A percentile compares a stretch with the other conserved stretches of the same genome.
These are phyloP conservation scores for Acrossocheilus wenchowensis DNA, from an alignment of 2,797 vertebrate genomes.

Conservation along the genomic window DNA sequence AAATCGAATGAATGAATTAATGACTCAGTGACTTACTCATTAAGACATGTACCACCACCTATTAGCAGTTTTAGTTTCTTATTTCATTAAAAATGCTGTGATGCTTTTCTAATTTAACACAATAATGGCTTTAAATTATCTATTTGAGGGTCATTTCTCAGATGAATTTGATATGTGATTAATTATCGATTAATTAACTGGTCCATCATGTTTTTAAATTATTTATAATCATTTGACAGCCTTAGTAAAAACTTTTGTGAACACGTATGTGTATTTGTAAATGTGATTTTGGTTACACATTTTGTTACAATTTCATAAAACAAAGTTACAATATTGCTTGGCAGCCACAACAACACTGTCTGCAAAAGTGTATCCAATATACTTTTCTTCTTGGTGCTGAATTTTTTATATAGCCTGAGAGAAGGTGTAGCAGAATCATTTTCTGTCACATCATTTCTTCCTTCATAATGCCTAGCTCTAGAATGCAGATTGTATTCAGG, in stretches of 20 bases:
- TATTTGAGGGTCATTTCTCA: background rate
- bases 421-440: background rate
- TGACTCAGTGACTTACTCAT: background rate
- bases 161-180: background rate
- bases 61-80: background rate
- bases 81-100: background rate
- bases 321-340: background rate
- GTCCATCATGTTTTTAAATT: background rate
- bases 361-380: background rate
- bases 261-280: background rate
- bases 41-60: background rate
- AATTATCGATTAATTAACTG: background rate
- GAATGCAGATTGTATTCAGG: background rate
- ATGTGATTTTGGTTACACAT: background rate
- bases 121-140: background rate
- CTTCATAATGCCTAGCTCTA: background rate
- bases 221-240: background rate
- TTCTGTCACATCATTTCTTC: background rate
- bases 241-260: too few species aligned
- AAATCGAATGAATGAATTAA: background rate
- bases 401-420: background rate
- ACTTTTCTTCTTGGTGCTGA: background rate
- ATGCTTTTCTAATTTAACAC: background rate
- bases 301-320: background rate
- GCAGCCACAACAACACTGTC: background rate